Conservation (phyloP, 2,888 invertebrate species). For the Heliconius cydno region DNA sequence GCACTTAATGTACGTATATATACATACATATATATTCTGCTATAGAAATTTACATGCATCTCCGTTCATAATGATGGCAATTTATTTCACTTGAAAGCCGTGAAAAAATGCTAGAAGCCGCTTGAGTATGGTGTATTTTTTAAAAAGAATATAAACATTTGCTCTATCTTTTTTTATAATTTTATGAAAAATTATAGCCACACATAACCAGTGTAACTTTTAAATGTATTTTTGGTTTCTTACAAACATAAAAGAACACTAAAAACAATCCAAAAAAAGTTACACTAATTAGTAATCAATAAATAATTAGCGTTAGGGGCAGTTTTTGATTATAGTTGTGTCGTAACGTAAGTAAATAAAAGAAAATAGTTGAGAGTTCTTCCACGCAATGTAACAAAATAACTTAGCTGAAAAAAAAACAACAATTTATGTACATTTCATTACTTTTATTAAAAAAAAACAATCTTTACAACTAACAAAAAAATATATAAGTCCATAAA, state of each 20-base stretch:
- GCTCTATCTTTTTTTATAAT: background rate
- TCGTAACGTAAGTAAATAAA: too few relatives aligned
- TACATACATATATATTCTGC: background rate
- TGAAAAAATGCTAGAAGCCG: background rate
- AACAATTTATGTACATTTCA: background rate
- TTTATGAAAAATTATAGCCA: too few relatives aligned
- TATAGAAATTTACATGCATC: conserved; percentile 19
- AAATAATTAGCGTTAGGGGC: too few relatives aligned
- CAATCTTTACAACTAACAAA: background rate
- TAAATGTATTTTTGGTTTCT: too few relatives aligned
- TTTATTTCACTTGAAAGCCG: conserved; percentile 6
- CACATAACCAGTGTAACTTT: too few relatives aligned
- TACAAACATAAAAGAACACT: too few relatives aligned
- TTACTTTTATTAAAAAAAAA: background rate
- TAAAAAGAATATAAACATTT: background rate
- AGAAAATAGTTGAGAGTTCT: too few relatives aligned
- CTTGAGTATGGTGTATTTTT: background rate
- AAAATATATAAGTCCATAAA: background rate
- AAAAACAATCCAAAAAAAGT: too few relatives aligned
- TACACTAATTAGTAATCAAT: too few relatives aligned
- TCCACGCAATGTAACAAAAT: too few relatives aligned
- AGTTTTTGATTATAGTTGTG: too few relatives aligned
- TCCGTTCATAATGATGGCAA: conserved; percentile 4
- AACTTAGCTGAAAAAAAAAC: too few relatives aligned
- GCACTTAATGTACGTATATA: background rate